phyloP scores from a whole-genome alignment of 1,140 invertebrate genomes.

The Atta colombica region DNA sequence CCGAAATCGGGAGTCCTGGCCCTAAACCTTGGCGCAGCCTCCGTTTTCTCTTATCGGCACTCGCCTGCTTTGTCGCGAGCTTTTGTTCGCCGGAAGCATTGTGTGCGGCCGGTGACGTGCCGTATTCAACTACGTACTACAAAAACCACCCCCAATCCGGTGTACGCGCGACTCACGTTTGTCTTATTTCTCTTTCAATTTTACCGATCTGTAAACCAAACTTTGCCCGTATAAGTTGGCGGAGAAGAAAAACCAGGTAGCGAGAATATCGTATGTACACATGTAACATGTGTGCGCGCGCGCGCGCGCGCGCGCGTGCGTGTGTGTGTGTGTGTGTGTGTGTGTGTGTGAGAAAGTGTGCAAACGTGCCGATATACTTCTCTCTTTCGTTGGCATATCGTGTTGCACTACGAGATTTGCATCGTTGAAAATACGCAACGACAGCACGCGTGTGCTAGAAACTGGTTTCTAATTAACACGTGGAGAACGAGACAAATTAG shows the following conservation, averaged over 20 bases:
- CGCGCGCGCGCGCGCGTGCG: not conserved
- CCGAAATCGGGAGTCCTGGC: constrained; percentile 51
- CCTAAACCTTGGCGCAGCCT: constrained; percentile 35
- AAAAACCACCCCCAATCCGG: constrained; percentile 41
- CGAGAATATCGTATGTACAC: not conserved
- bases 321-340: too few relatives aligned
- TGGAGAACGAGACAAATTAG: constrained; percentile 21
- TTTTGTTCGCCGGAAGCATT: constrained; percentile 70
- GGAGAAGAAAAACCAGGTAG: not conserved
- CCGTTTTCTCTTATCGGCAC: constrained; percentile 73
- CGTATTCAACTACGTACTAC: constrained; percentile 57
- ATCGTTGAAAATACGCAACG: constrained; percentile 45
- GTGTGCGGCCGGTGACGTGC: constrained; percentile 44
- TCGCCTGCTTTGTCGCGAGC: constrained; percentile 67
- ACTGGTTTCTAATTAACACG: constrained; percentile 55
- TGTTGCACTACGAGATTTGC: constrained; percentile 38
- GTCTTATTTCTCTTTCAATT: constrained; percentile 60
- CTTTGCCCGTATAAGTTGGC: constrained; percentile 39
- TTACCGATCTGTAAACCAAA: constrained; percentile 32
- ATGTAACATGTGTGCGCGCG: too few relatives aligned
- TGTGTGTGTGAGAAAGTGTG: not conserved
- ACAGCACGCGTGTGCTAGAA: constrained; percentile 20
- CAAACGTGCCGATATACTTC: constrained; percentile 7
- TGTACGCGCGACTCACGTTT: constrained; percentile 23
- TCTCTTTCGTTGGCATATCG: not conserved